Percentiles rank a stretch among this genome's conserved stretches.
These are phyloP conservation scores for Dromas ardeola DNA, from an alignment of 2,113 vertebrate genomes.

Conservation along the genomic window DNA sequence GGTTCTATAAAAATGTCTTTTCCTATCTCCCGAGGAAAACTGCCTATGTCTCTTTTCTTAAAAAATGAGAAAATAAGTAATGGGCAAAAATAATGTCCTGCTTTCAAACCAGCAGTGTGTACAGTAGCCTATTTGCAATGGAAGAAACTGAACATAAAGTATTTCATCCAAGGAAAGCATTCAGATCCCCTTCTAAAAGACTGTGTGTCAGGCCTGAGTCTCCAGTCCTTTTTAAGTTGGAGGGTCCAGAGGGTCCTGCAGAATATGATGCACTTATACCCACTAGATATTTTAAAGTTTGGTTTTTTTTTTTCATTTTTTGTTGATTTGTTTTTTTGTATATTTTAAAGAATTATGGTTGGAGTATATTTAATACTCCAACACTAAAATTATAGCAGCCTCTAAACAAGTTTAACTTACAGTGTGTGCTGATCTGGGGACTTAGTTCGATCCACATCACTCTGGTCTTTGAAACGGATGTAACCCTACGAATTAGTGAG, in stretches of 20 bases:
- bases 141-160: not conserved
- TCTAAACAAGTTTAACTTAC: not conserved
- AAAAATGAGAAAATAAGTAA: not conserved
- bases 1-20: not conserved
- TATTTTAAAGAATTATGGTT: not conserved
- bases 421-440: not conserved
- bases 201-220: not conserved
- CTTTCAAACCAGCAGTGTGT: not conserved
- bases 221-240: not conserved
- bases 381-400: not conserved
- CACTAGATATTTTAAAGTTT: not conserved
- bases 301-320: not conserved
- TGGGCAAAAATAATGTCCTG: not conserved
- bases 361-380: not conserved
- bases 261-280: not conserved
- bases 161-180: not conserved
- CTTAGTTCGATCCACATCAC: not conserved
- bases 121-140: not conserved
- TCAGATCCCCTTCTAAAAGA: not conserved
- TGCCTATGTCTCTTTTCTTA: accelerated
- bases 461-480: not conserved
- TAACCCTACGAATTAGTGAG: not conserved
- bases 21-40: not conserved
- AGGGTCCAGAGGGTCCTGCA: not conserved
- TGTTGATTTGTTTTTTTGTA: not conserved